Base-by-base conservation (phyloP, 2,797 vertebrate genomes). In the Thripadectes ignobilis region DNA sequence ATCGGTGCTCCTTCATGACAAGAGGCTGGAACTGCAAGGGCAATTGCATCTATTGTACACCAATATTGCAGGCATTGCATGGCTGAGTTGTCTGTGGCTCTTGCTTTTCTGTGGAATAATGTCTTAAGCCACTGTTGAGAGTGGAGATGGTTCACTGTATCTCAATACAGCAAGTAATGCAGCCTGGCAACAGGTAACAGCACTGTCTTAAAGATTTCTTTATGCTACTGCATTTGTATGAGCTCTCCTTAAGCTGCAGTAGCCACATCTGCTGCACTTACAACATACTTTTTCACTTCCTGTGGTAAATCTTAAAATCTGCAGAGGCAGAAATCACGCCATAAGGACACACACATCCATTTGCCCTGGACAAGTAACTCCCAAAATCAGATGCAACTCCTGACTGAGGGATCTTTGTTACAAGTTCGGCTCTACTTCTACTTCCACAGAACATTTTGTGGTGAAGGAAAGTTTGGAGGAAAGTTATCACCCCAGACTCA, bases 61-160 rank as follows among this genome's bases (percentile, higher is more conserved):
- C 23, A 24, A 34, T 29, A 5, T 2, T 34, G 16, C 0, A 6
- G 26, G 10, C 61, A n/a, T 10, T 66, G 41, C 34, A 8, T 20
- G 32, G 29, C 36, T 71, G 30, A 71, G 22, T 10, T 27, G 4
- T 18, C 36, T 46, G n/a, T 27, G 30, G 9, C 12, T 76, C 13
- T 36, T 61, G 13, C 1, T 2, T 65, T 61, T 75, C 48, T 15
- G 20, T 39, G 20, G 32, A 78, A 51, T 43, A 71, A 67, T 63
- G 88, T 49, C 54, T 84, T 38, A 57, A 57, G 12, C 6, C 12
- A 2, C 10, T 55, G 12, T 4, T 73, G 39, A 85, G 32, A 89
- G 34, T 29, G 34, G 18, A 62, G 24, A 11, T 7, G 34, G n/a
- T 45, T 78, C 55, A 14, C 15, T 34, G 20, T 20, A 12, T 43